Evolutionary conservation across 2,888 invertebrate species (phyloP), one percentile per base, ranked within the genome.

Genomic region (Esperia sulphurella): DNA sequence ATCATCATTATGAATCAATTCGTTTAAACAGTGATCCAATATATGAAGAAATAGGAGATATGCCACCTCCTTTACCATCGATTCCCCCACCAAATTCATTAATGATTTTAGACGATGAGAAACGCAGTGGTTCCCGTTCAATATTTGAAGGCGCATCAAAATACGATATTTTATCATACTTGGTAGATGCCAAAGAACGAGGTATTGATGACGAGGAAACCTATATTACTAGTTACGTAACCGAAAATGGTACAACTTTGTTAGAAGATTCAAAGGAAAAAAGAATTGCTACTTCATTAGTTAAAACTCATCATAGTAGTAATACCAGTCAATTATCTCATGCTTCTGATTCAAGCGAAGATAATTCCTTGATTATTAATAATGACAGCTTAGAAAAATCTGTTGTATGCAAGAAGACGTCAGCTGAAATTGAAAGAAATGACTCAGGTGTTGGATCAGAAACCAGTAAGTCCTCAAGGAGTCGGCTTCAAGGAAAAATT

Each of bases 371-470:
- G 47, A 92, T 92, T 30, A 91, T 92, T 35, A 90, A 91, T 59
- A 91, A 91, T 50, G 87, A 92, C n/a, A 71, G 79, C 35, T 80
- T 89, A 50, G 92, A 92, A 57, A 92, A 92, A 58, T 77, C 86
- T 40, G 70, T 84, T 10, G 75, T 87, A 8, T 91, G 85, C 59
- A 92, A 92, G 61, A 93, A 93, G 64, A 85, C 91, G 30, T 89
- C 91, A 8, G 92, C 93, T 3, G 96, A 97, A 77, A 94, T 97
- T 59, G 97, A 97, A 86, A 91, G 97, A 57, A 97, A 97, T 69
- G 97, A 97, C 78, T 97, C 97, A 13, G 97, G 97, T 1, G 97
- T 97, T 1, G 97, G 97, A 43, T 96, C 96, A 3, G 97, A 97
- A 79, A 97, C 97, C 7, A 96, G 96, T 75, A 96, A 96, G 76